Base-by-base conservation (phyloP, 2,888 invertebrate species). In the Pocota personata region DNA sequence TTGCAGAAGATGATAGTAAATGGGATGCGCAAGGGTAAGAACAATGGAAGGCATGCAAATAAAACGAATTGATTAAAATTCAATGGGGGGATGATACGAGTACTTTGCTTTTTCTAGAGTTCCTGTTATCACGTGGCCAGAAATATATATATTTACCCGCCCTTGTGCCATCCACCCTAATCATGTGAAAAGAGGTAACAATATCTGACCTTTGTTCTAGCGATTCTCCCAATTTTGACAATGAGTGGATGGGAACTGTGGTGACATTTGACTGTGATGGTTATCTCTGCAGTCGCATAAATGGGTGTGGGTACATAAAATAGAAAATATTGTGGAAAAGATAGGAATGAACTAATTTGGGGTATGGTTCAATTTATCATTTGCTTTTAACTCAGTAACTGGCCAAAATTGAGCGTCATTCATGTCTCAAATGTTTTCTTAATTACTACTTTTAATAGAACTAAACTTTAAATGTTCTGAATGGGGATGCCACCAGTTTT, bases 51-150 rank as follows among this genome's bases (percentile, higher is more conserved):
- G 83, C 87, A 87, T 89, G 88, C 89, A 88, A 89, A 88, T 88
- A 88, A 79, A 89, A 89, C 89, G 91, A 91, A 92, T 92, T 92
- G 92, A 91, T 91, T 91, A 91, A 91, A 91, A 91, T 91, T 92
- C 91, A 91, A 92, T 91, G 64, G 55, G 30, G 50, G 69, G 40
- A 52, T 32, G 4, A 16, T 16, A n/a, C n/a, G n/a, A n/a, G n/a
- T n/a, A n/a, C n/a, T n/a, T n/a, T n/a, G 37, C 12, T 46, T 43
- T 57, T 32, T 24, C 8, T 55, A 3, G 12, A 77, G 48, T 30
- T 69, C 21, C 16, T 46, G 67, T 76, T 76, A 82, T 64, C 69
- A 76, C 37, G 69, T 58, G 71, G 37, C 78, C 30, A n/a, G 27
- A 27, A 27, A 30, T 43, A 52, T 46, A 78, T 64, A 57, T 62